phyloP scores from a whole-genome alignment of 1,140 invertebrate species.

The Drosophila lacteicornis region DNA sequence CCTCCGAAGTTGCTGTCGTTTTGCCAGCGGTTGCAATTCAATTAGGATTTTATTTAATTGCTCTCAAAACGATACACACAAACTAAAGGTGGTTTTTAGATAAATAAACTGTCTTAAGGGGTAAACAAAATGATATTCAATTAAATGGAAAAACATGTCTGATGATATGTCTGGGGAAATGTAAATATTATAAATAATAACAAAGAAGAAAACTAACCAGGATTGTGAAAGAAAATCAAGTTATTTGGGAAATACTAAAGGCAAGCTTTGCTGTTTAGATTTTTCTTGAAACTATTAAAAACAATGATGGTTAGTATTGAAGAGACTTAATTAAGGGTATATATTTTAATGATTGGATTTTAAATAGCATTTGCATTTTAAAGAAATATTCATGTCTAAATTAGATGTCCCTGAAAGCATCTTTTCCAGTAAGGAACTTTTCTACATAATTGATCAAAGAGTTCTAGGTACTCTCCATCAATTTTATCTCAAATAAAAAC shows the following conservation, averaged over 20 bases:
- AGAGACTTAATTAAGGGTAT: not conserved
- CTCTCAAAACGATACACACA: slow-evolving; percentile 1
- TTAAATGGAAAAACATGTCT: not conserved
- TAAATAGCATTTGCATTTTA: not conserved
- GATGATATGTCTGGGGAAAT: not conserved
- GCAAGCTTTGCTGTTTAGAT: too few relatives aligned
- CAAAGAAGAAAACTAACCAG: not conserved
- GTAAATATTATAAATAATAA: not conserved
- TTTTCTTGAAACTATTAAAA: too few relatives aligned
- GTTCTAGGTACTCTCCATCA: not conserved
- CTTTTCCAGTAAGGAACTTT: not conserved
- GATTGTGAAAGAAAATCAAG: not conserved
- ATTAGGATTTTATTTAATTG: slow-evolving; percentile 32
- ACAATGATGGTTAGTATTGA: too few relatives aligned
- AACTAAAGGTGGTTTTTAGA: not conserved
- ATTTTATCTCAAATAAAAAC: not conserved
- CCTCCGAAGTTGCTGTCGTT: not conserved
- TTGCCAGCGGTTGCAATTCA: slow-evolving; percentile 16
- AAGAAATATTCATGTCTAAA: not conserved
- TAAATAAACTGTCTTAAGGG: not conserved
- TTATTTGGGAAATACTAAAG: too few relatives aligned
- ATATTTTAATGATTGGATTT: not conserved
- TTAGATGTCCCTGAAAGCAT: not conserved
- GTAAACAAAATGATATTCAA: not conserved
- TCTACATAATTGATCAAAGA: not conserved